A percentile compares a stretch with the other conserved stretches of the same genome.
phyloP scores from a whole-genome alignment of 2,797 vertebrate genomes.

The Protosalanx chinensis region DNA sequence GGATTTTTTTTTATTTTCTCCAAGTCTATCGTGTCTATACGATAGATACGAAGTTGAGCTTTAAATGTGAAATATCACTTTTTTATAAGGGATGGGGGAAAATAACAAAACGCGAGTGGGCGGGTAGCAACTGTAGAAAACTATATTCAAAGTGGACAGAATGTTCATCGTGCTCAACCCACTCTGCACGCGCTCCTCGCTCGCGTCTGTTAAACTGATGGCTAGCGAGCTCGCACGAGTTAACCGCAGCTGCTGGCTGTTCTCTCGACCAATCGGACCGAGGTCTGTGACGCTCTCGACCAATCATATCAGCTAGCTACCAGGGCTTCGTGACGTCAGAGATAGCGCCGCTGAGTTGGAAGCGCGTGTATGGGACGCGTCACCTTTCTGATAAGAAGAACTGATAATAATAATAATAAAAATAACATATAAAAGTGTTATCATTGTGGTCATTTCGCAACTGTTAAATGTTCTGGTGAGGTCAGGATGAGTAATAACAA shows the following conservation, averaged over 20 bases:
- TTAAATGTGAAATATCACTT: background rate
- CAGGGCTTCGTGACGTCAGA: conserved; percentile 19
- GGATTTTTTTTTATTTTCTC: conserved; percentile 31
- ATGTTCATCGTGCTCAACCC: conserved; percentile 40
- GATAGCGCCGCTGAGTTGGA: conserved; percentile 58
- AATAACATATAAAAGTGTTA: conserved; percentile 11
- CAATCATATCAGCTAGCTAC: conserved; percentile 42
- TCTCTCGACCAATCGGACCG: conserved; percentile 50
- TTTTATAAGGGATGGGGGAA: conserved; percentile 13
- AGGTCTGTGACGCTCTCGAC: background rate
- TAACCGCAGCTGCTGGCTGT: conserved; percentile 39
- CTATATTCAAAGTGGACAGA: conserved; percentile 30
- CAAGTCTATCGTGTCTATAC: conserved; percentile 38
- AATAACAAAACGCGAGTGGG: background rate
- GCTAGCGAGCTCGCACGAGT: conserved; percentile 14
- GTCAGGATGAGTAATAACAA: no score
- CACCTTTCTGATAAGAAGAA: conserved; percentile 50
- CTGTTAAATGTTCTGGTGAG: background rate
- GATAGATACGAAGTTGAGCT: conserved; percentile 27
- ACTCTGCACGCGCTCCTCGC: conserved; percentile 33
- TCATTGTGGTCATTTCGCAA: background rate
- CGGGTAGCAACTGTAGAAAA: conserved; percentile 16
- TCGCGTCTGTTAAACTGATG: conserved; percentile 44
- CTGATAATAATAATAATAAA: background rate
- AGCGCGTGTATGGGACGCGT: conserved; percentile 60